phyloP scores from a whole-genome alignment of 1,140 invertebrate genomes.

The Bombus picipes region DNA sequence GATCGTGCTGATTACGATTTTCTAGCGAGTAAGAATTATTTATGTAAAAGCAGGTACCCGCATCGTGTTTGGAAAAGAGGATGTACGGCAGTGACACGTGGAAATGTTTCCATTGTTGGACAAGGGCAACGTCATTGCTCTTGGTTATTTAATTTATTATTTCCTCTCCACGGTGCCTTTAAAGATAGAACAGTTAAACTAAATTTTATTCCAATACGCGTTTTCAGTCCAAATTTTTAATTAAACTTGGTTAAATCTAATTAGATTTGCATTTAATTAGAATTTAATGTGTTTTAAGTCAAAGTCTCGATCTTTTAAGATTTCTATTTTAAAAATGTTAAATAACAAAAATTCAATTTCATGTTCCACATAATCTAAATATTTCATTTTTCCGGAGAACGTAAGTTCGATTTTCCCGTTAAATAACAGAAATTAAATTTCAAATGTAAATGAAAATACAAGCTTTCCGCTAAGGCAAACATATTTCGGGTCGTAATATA shows the following conservation, averaged over 20 bases:
- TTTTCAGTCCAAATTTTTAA: neutral
- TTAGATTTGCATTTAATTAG: no score
- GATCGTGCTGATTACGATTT: neutral
- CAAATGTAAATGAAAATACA: neutral
- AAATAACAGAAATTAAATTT: neutral
- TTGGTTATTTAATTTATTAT: slow-evolving; percentile 7
- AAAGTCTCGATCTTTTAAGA: neutral
- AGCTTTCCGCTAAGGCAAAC: neutral
- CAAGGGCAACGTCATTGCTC: neutral
- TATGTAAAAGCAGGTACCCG: slow-evolving; percentile 18
- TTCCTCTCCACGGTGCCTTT: neutral
- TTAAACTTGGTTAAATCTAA: neutral
- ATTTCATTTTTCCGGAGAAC: neutral
- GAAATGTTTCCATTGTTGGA: neutral
- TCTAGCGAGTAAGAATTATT: slow-evolving; percentile 17
- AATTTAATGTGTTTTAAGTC: neutral
- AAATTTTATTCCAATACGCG: neutral
- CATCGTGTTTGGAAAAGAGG: neutral
- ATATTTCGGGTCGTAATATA: neutral
- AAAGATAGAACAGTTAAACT: no score
- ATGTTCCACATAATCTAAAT: neutral
- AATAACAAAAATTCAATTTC: neutral
- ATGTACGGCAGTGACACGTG: neutral
- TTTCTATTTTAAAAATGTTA: neutral
- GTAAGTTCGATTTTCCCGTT: neutral